phyloP scores from a whole-genome alignment of 2,888 invertebrate genomes.

The Ypsolopha scabrella region DNA sequence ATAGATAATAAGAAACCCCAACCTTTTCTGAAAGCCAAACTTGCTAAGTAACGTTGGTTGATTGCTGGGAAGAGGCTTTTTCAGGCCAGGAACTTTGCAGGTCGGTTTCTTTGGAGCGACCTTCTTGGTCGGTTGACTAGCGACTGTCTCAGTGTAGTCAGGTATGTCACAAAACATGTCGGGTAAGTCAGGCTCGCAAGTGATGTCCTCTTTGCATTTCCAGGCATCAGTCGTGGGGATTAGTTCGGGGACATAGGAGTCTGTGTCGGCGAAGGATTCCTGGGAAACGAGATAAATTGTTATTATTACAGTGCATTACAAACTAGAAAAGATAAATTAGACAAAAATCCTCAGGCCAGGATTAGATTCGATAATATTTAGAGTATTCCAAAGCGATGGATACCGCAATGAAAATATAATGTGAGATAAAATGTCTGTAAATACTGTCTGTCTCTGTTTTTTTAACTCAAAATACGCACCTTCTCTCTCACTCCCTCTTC shows the following conservation, averaged over 20 bases:
- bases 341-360: too few relatives aligned
- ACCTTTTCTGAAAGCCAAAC: constrained; percentile 76
- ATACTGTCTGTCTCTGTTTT: too few relatives aligned
- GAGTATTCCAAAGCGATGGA: too few relatives aligned
- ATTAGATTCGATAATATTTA: too few relatives aligned
- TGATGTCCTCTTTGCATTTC: constrained; percentile 1
- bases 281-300: too few relatives aligned
- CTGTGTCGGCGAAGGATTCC: constrained; percentile 34
- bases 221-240: not conserved
- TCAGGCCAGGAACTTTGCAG: constrained; percentile 35
- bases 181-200: not conserved
- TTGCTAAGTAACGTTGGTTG: constrained; percentile 74
- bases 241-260: not conserved
- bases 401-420: too few relatives aligned
- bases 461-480: too few relatives aligned
- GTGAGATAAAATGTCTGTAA: constrained; percentile 2
- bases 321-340: too few relatives aligned
- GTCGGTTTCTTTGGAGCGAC: constrained; percentile 25
- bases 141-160: not conserved
- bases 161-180: not conserved
- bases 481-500: too few relatives aligned
- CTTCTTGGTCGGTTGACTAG: constrained; percentile 6
- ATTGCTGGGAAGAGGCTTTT: constrained; percentile 41
- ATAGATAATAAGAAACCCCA: constrained; percentile 15
- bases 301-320: too few relatives aligned